Evolutionary conservation across 2,888 invertebrate genomes (phyloP).

Genomic region (Epicampocera succincta): DNA sequence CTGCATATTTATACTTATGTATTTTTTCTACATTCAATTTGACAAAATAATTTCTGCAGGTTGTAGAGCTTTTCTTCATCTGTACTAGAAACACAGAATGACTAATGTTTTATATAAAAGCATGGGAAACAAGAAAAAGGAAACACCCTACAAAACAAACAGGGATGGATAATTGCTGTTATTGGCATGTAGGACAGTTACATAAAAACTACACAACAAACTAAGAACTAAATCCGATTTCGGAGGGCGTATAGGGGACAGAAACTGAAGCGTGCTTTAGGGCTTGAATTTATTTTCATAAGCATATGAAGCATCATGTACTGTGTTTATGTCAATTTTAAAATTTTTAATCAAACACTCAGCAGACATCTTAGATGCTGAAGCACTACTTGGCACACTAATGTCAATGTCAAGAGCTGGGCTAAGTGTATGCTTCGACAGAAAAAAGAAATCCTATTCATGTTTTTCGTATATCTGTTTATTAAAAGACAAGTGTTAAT

Average conservation of each 20-base stretch:
- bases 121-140: constrained; percentile 13
- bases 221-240: neutral
- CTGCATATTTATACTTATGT: constrained; percentile 58
- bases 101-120: constrained; percentile 55
- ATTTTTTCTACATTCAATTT: constrained; percentile 41
- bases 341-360: constrained; percentile 40
- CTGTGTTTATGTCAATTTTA: no score
- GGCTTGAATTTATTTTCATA: neutral
- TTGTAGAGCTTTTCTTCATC: constrained; percentile 14
- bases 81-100: constrained; percentile 35
- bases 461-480: constrained; percentile 40
- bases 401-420: constrained; percentile 61
- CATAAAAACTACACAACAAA: no score
- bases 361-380: constrained; percentile 49
- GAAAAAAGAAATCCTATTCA: constrained; percentile 30
- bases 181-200: no score
- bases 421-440: constrained; percentile 3
- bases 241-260: neutral
- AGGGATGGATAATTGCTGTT: no score
- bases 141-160: neutral
- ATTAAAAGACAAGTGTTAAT: constrained; percentile 66
- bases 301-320: neutral
- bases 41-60: constrained; percentile 62
- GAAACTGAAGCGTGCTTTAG: constrained; percentile 3
- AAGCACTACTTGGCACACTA: constrained; percentile 64